These are phyloP conservation scores for Gobius niger DNA, from an alignment of 2,113 vertebrate genomes.

Conservation along the genomic window DNA sequence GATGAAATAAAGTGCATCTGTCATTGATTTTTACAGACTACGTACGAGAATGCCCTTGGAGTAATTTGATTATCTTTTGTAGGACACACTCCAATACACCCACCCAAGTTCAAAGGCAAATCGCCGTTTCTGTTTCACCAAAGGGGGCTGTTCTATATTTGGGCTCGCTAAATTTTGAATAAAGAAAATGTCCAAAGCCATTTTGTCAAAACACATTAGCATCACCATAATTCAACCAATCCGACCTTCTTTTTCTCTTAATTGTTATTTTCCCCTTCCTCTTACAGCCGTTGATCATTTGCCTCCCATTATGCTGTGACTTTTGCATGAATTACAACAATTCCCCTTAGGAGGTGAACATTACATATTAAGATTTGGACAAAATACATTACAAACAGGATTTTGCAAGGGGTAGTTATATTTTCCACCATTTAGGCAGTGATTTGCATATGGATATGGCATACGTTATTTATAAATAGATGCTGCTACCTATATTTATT, in stretches of 20 bases:
- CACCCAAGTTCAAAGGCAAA: slow-evolving; percentile 14
- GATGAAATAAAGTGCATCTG: slow-evolving; percentile 50
- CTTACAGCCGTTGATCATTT: neutral
- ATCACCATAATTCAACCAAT: slow-evolving; percentile 32
- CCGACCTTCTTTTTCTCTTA: slow-evolving; percentile 2
- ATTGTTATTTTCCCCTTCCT: too few species aligned
- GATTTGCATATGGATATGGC: neutral
- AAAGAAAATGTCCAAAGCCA: slow-evolving; percentile 2
- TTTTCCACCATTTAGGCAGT: neutral
- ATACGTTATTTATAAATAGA: too few species aligned
- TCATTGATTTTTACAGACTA: slow-evolving; percentile 50
- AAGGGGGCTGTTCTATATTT: neutral
- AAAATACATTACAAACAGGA: too few species aligned
- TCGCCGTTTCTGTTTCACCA: slow-evolving; percentile 9
- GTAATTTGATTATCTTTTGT: slow-evolving; percentile 42
- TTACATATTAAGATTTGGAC: too few species aligned
- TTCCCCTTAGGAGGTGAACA: too few species aligned
- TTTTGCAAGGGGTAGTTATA: neutral
- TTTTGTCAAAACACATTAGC: slow-evolving; percentile 4
- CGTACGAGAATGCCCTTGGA: slow-evolving; percentile 31
- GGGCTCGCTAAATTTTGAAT: slow-evolving; percentile 7
- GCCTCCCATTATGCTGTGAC: neutral
- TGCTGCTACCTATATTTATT: neutral
- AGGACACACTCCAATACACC: neutral
- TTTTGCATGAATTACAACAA: too few species aligned